Percentiles rank a stretch among this genome's conserved stretches.
These are phyloP conservation scores for Drosophila algonquin DNA, from an alignment of 2,888 invertebrate genomes.

Conservation along the genomic window DNA sequence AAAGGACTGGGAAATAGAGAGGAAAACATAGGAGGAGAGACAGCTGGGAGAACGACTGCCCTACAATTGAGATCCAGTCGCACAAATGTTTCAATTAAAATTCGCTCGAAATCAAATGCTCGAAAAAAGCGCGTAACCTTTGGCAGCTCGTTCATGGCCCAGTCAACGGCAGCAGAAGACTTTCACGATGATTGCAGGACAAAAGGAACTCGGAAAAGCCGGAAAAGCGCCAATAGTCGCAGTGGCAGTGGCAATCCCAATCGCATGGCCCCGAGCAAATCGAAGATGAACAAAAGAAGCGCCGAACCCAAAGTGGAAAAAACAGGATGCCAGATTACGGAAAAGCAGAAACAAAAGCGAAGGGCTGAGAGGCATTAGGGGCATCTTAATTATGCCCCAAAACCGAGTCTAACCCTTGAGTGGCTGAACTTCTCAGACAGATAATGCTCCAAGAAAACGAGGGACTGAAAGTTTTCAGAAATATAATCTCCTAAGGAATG, in stretches of 20 bases:
- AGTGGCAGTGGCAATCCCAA: conserved; percentile 17
- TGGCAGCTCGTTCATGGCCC: conserved; percentile 1
- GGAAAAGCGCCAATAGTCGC: conserved; percentile 10
- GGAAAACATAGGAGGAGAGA: not conserved
- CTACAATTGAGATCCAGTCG: conserved; percentile 8
- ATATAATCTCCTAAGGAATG: not conserved
- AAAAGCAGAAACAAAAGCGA: conserved; percentile 13
- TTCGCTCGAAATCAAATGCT: conserved; percentile 20
- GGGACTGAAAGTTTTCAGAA: not conserved
- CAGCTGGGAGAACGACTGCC: not conserved
- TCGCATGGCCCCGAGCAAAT: conserved; percentile 28
- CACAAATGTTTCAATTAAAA: conserved; percentile 70
- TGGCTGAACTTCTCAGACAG: not conserved
- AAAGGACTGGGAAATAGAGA: conserved; percentile 15
- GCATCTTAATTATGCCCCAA: conserved; percentile 39
- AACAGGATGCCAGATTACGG: conserved; percentile 21
- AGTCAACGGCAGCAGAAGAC: not conserved
- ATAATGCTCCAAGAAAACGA: not conserved
- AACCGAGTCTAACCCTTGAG: conserved; percentile 17
- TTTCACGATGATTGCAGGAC: conserved; percentile 13
- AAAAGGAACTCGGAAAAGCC: not conserved
- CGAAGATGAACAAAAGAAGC: conserved; percentile 32
- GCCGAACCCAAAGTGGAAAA: not conserved
- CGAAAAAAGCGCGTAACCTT: conserved; percentile 9
- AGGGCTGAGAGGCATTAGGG: conserved; percentile 8